Evolutionary conservation across 92 coral and sea anemone species (phyloP).

Genomic region (Actinostola sp.): DNA sequence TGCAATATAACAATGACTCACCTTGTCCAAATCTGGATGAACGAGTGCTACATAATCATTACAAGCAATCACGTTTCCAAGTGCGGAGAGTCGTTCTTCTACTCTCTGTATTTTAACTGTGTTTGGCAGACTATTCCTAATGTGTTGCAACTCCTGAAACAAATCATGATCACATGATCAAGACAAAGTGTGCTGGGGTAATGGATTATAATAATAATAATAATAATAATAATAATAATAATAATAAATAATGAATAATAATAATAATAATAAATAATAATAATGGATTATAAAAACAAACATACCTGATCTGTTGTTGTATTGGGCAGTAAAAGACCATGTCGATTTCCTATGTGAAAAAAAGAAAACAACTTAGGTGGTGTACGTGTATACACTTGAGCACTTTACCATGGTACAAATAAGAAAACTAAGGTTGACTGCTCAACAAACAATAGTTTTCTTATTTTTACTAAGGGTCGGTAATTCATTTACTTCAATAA

Average conservation of each 20-base stretch:
- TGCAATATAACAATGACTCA: constrained; percentile 34
- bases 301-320: constrained; percentile 99
- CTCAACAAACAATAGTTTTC: too few relatives aligned
- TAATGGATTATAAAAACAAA: neutral
- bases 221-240: neutral
- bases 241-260: neutral
- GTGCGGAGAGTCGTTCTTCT: constrained; percentile 94
- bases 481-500: too few relatives aligned
- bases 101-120: constrained; percentile 92
- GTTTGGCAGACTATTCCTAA: constrained; percentile 86
- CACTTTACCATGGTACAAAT: too few relatives aligned
- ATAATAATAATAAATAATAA: neutral
- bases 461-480: too few relatives aligned
- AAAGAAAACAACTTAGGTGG: too few relatives aligned
- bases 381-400: too few relatives aligned
- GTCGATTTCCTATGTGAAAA: constrained; percentile 69
- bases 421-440: too few relatives aligned
- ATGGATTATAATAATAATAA: too few relatives aligned
- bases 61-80: constrained; percentile 95
- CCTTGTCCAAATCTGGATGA: constrained; percentile 93
- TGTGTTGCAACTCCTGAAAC: constrained; percentile 88
- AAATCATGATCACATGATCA: too few relatives aligned
- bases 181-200: too few relatives aligned
- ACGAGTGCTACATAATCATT: constrained; percentile 97
- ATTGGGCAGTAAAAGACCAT: constrained; percentile 92